Evolutionary conservation across 92 coral and sea anemone genomes (phyloP).

Genomic region (Porites cylindrica): DNA sequence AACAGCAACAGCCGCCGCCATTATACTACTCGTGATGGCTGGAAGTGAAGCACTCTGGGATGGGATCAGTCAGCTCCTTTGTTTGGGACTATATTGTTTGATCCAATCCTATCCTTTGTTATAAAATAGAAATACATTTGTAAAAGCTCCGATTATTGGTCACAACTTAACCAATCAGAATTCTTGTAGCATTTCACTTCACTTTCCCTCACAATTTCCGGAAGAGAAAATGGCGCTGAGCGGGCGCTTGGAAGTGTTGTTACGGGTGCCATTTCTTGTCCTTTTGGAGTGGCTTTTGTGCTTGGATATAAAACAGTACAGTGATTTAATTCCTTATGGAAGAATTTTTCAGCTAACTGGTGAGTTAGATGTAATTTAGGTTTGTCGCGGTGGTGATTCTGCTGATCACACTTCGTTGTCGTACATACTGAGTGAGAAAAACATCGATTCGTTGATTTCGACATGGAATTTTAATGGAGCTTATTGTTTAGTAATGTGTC

Average conservation of each 20-base stretch:
- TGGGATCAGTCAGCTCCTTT: background rate
- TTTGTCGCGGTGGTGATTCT: background rate
- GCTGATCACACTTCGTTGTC: background rate
- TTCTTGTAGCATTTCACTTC: constrained; percentile 2
- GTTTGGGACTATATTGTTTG: constrained; percentile 42
- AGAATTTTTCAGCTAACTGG: constrained; percentile 77
- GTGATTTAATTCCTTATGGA: constrained; percentile 68
- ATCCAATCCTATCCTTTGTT: background rate
- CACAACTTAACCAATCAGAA: constrained; percentile 41
- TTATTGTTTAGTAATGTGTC: no score
- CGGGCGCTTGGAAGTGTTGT: constrained; percentile 80
- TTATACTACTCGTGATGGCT: constrained; percentile 9
- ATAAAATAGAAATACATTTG: background rate
- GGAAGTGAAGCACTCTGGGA: constrained; percentile 25
- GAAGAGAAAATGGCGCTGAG: constrained; percentile 73
- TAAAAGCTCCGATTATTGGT: constrained; percentile 22
- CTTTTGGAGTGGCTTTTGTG: constrained; percentile 81
- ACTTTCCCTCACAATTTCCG: background rate
- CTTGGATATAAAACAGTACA: constrained; percentile 65
- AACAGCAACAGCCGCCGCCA: constrained; percentile 26
- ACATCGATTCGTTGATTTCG: no score
- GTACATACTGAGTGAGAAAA: no score
- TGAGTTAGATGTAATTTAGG: constrained; percentile 11
- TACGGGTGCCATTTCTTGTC: constrained; percentile 91
- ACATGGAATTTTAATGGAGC: no score